Evolutionary conservation across 2,113 vertebrate species (phyloP).

Genomic region (Nipponia nippon): DNA sequence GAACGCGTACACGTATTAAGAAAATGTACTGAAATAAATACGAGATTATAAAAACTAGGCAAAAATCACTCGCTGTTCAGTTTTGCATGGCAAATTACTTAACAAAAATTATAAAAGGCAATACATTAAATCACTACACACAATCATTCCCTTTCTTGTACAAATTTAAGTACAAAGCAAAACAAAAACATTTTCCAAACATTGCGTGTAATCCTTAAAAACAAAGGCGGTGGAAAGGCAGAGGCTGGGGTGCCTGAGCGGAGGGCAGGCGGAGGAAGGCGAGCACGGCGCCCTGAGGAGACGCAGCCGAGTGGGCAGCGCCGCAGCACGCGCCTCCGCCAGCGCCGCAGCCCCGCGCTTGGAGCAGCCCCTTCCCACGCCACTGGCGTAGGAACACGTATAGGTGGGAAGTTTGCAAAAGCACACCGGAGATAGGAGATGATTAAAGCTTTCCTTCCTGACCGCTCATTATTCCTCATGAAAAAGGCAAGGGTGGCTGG

Average conservation of each 20-base stretch:
- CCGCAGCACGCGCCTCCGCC: neutral
- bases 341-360: neutral
- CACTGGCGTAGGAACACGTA: neutral
- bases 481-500: neutral
- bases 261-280: neutral
- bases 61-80: neutral
- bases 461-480: neutral
- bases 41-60: neutral
- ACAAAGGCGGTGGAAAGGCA: neutral
- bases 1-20: constrained; percentile 3
- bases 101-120: neutral
- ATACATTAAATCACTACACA: neutral
- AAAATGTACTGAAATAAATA: neutral
- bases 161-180: neutral
- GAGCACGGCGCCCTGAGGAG: neutral
- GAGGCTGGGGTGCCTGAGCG: neutral
- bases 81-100: neutral
- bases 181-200: neutral
- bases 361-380: neutral
- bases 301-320: neutral
- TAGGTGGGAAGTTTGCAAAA: neutral
- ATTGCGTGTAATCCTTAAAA: neutral
- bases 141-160: neutral
- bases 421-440: neutral
- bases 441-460: neutral